Conservation (phyloP, 2,113 vertebrate species). For the Dendropsophus ebraccatus region DNA sequence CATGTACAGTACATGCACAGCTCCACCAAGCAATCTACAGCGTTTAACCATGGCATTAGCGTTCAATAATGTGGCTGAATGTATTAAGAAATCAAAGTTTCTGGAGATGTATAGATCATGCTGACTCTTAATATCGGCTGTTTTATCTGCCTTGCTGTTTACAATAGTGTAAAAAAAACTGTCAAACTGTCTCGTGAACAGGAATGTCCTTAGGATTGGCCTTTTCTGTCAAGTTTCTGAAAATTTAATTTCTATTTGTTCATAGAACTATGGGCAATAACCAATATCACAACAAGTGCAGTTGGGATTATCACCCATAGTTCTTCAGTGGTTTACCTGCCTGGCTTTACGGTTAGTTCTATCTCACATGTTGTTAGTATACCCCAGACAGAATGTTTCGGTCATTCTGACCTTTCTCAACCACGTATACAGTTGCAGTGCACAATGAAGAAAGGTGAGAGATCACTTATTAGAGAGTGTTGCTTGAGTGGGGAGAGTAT, state of each 20-base stretch:
- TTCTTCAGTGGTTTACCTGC: neutral
- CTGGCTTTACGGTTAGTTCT: no score
- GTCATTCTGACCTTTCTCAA: no score
- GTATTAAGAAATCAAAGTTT: slow-evolving; percentile 29
- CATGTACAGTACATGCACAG: slow-evolving; percentile 15
- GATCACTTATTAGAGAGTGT: no score
- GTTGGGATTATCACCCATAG: neutral
- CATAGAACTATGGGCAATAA: neutral
- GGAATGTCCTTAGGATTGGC: neutral
- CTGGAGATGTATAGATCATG: neutral
- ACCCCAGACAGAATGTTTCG: no score
- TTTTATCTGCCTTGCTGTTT: neutral
- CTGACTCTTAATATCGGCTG: neutral
- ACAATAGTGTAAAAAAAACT: neutral
- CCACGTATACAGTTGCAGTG: no score
- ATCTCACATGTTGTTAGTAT: no score
- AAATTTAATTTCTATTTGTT: neutral
- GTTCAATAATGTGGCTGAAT: neutral
- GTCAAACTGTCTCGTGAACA: neutral
- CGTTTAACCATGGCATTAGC: slow-evolving; percentile 35
- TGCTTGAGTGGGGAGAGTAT: no score
- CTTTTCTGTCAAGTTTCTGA: neutral
- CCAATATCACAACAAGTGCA: neutral
- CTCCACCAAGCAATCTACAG: slow-evolving; percentile 10
- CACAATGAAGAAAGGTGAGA: no score